Base-by-base conservation (phyloP, 2,888 invertebrate genomes). In the Morpho helenor region DNA sequence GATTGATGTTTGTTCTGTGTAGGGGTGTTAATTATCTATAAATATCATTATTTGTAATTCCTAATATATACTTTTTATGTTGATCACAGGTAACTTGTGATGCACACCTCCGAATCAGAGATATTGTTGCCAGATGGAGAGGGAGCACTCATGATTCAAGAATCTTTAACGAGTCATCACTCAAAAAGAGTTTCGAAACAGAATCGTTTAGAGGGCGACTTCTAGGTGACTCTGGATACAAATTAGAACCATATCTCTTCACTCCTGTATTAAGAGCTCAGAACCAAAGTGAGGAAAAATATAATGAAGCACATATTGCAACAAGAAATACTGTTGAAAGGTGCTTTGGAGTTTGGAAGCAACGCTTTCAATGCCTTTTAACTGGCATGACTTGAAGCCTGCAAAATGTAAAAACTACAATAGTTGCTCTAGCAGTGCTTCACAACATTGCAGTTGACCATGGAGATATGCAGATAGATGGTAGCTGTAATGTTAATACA, bases 151-250 rank as follows among this genome's bases (percentile, higher is more conserved):
- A 16, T 16, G 61, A 58, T 22, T 43, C 45, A 0, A 49, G 52
- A 48, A 57, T 61, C 7, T 61, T 46, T 7, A 55, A 39, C n/a
- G 58, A 61, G n/a, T 41, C 42, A 41, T 45, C 16, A 2, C 16
- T 61, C 0, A 41, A 41, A 7, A 43, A 55, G n/a, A n/a, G 57
- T 22, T 60, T 64, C 56, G 61, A 61, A 31, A 1, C 0, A 39
- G 56, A 61, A 3, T 60, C 49, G 56, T 69, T 66, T 40, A 42
- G 48, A 22, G 65, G 64, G 2, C 41, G 53, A 41, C 44, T 67
- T 7, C 52, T 69, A n/a, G 67, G 67, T 23, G 67, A 69, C 57
- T 60, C 54, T 48, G 65, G 63, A 1, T 66, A 65, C 51, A 42
- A 59, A 3, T 65, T 61, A 44, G 59, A 52, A 8, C 51, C 58